These are phyloP conservation scores for Stenoptilia bipunctidactyla DNA, from an alignment of 2,888 invertebrate genomes.

Conservation along the genomic window DNA sequence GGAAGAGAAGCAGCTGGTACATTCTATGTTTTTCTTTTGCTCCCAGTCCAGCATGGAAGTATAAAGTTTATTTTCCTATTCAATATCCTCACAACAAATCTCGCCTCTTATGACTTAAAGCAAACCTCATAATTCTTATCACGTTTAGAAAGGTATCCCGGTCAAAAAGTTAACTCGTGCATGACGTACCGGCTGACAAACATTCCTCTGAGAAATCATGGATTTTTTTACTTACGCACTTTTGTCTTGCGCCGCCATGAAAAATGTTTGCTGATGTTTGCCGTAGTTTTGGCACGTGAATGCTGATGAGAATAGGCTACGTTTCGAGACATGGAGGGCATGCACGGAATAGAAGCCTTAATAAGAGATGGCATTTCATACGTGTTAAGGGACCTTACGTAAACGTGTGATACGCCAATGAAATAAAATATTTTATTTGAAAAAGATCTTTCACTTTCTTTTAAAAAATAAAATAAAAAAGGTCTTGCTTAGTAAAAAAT, in stretches of 20 bases:
- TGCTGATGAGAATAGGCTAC: background rate
- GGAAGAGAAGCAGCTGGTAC: too few species aligned
- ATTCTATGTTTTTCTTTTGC: too few species aligned
- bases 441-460: too few species aligned
- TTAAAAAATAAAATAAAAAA: too few species aligned
- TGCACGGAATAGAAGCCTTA: background rate
- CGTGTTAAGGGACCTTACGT: background rate
- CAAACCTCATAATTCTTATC: conserved; percentile 38
- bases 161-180: conserved; percentile 67
- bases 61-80: too few species aligned
- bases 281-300: conserved; percentile 1
- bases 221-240: conserved; percentile 43
- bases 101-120: conserved; percentile 12
- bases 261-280: conserved; percentile 24
- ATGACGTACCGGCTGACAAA: conserved; percentile 34
- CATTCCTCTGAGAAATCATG: conserved; percentile 66
- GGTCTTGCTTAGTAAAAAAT: background rate
- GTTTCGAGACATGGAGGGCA: background rate
- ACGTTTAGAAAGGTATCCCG: conserved; percentile 60
- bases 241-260: conserved; percentile 25
- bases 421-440: too few species aligned
- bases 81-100: too few species aligned
- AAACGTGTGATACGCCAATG: too few species aligned
- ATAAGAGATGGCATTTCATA: background rate
- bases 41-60: too few species aligned